phyloP scores from a whole-genome alignment of 2,113 vertebrate genomes.

The Emydura subglobosa region DNA sequence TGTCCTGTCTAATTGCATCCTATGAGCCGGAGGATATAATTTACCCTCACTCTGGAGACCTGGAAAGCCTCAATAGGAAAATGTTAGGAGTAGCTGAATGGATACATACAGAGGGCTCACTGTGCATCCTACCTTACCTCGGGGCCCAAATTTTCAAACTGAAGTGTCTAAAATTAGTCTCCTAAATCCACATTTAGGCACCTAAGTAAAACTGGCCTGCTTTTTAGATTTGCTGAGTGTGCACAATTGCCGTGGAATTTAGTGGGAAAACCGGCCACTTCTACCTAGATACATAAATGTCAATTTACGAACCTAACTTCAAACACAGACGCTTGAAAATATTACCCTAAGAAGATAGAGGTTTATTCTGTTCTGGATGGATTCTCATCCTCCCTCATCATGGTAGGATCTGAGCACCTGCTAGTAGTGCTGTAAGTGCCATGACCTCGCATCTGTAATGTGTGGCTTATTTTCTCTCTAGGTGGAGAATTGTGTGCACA shows the following conservation, averaged over 20 bases:
- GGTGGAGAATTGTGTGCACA: neutral
- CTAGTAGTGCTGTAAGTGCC: neutral
- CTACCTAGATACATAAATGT: neutral
- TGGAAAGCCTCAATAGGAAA: neutral
- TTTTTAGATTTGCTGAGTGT: neutral
- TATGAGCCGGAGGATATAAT: constrained; percentile 22
- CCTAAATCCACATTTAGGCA: neutral
- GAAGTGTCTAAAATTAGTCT: neutral
- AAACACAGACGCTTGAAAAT: neutral
- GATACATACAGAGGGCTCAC: neutral
- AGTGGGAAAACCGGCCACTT: neutral
- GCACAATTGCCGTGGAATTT: neutral
- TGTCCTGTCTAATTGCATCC: constrained; percentile 1
- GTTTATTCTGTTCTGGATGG: neutral
- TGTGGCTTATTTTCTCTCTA: neutral
- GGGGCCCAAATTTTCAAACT: neutral
- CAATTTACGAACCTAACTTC: neutral
- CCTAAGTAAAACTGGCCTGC: neutral
- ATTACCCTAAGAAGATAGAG: neutral
- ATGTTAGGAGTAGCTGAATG: neutral
- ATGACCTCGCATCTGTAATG: accelerated
- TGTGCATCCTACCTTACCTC: neutral
- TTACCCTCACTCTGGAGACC: constrained; percentile 12
- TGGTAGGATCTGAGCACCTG: neutral
- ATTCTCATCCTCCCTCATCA: neutral